These are phyloP conservation scores for Mythimna vitellina DNA, from an alignment of 2,888 invertebrate species.

Conservation along the genomic window DNA sequence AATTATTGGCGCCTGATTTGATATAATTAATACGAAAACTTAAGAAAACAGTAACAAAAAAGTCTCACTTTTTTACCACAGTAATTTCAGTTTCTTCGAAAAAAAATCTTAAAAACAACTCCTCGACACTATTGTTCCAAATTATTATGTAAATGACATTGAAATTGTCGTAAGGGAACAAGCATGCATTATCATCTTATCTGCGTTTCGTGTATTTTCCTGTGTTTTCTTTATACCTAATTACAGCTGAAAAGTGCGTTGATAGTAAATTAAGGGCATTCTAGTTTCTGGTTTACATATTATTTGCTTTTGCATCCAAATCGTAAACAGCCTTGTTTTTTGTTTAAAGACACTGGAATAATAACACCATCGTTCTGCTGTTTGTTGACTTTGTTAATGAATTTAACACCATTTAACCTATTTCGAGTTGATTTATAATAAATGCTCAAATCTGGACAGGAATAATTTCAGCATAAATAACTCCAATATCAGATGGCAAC, in stretches of 20 bases:
- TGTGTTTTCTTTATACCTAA: conserved; percentile 71
- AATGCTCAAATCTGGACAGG: not conserved
- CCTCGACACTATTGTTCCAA: conserved; percentile 67
- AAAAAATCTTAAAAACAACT: conserved; percentile 26
- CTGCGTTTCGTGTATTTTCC: conserved; percentile 69
- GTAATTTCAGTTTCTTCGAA: not conserved
- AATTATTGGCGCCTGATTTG: not conserved
- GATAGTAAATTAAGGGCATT: conserved; percentile 69
- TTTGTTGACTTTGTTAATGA: not conserved
- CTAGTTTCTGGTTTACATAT: conserved; percentile 56
- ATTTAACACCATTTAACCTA: not conserved
- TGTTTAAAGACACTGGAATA: not conserved
- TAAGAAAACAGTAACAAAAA: no score
- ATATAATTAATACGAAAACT: not conserved
- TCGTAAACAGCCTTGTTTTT: conserved; percentile 17
- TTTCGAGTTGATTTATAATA: not conserved
- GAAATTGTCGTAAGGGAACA: conserved; percentile 74
- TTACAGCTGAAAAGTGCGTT: conserved; percentile 64
- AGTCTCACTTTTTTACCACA: no score
- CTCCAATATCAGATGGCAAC: not conserved
- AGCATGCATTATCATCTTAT: conserved; percentile 71
- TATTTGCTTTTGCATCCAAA: conserved; percentile 35
- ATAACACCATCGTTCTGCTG: not conserved
- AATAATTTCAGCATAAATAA: not conserved
- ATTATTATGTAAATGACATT: conserved; percentile 77